Evolutionary conservation across 2,113 vertebrate species (phyloP), one percentile per base, ranked within the genome.

Genomic region (Nannobrachium achirus): DNA sequence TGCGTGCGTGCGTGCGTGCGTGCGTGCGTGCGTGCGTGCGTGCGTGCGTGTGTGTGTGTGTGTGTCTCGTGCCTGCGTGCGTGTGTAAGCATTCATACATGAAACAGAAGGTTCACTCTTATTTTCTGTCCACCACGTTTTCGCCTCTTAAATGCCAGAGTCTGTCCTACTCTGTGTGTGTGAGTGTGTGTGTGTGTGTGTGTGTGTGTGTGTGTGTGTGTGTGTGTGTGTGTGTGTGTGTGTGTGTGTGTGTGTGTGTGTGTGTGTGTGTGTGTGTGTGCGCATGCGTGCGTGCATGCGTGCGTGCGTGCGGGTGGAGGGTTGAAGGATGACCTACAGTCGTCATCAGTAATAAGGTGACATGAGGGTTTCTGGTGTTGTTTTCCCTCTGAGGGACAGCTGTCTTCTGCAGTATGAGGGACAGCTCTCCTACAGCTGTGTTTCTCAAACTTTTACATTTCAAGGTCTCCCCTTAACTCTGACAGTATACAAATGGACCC

Each of bases 321-420:
- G 65, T 51, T 7, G 66, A 78, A 64, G 71, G 59, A 79, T 49
- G 61, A 84, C 66, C 78, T 44, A 5, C 58, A 71, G 73, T 81
- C 73, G 56, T 88, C 76, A 79, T 69, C 79, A 59, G 40, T 66
- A 80, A 83, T 81, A 64, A 80, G 76, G 67, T 73, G 82, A 75
- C 25, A 33, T 33, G 25, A 4, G 25, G 72, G 73, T 33, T 33
- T 2, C 25, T 33, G 25, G 25, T 33, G 25, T 33, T 33, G 25
- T 33, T 25, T 25, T 25, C 20, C 20, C 20, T 25, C 20, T 25
- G 4, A 25, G n/a, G n/a, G n/a, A n/a, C n/a, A n/a, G n/a, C n/a
- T n/a, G n/a, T n/a, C n/a, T n/a, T n/a, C n/a, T n/a, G n/a, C n/a
- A n/a, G n/a, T n/a, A n/a, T n/a, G n/a, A n/a, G n/a, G n/a, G n/a